Conservation (phyloP, 2,888 invertebrate genomes). For the Aphodius sticticus region DNA sequence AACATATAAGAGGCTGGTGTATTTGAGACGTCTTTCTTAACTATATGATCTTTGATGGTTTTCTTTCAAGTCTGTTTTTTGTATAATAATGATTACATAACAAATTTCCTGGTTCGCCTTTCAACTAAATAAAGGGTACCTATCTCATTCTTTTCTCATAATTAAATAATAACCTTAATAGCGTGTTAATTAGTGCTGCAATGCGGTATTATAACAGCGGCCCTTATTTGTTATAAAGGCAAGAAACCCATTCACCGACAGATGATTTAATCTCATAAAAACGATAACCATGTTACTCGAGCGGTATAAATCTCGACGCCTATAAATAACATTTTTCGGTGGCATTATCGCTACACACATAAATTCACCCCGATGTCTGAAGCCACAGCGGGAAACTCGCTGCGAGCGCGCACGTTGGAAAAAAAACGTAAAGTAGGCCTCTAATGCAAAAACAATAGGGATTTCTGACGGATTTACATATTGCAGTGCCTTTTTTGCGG, state of each 20-base stretch:
- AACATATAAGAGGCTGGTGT: too few species aligned
- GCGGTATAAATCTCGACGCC: neutral
- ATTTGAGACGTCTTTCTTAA: too few species aligned
- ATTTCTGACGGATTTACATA: constrained; percentile 4
- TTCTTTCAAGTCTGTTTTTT: too few species aligned
- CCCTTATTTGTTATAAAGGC: neutral
- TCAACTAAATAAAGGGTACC: too few species aligned
- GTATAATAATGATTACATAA: too few species aligned
- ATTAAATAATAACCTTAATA: too few species aligned
- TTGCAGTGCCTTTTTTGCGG: neutral
- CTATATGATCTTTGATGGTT: too few species aligned
- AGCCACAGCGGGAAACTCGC: neutral
- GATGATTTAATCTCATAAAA: neutral
- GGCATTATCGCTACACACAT: constrained; percentile 4
- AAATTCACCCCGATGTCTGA: constrained; percentile 4
- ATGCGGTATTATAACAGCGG: neutral
- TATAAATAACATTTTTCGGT: constrained; percentile 4
- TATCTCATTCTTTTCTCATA: too few species aligned
- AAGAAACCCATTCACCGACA: neutral
- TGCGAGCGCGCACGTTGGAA: neutral
- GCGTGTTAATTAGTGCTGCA: neutral
- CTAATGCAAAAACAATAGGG: constrained; percentile 4
- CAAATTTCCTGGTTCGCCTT: too few species aligned
- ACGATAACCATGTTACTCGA: neutral
- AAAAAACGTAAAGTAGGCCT: neutral